Percentiles rank a stretch among this genome's conserved stretches.
Evolutionary conservation across 2,888 invertebrate species (phyloP).

Genomic region (Heliconius erato): DNA sequence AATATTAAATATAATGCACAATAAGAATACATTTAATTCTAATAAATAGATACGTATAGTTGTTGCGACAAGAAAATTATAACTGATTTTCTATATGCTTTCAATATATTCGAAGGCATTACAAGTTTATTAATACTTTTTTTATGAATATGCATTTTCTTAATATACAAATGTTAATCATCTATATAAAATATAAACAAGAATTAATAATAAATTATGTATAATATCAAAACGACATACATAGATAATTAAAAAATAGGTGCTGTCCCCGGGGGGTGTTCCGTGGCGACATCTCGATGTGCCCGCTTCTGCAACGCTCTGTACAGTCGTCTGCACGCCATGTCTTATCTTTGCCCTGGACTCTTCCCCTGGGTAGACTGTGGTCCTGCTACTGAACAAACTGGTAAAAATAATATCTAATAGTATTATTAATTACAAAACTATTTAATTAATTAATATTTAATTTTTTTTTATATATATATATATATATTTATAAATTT

Average conservation of each 20-base stretch:
- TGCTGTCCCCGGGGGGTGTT: conserved; percentile 71
- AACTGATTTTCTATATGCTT: neutral
- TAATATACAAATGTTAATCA: neutral
- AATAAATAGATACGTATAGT: neutral
- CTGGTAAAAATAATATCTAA: conserved; percentile 70
- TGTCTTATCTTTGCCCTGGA: conserved; percentile 93
- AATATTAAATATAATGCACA: neutral
- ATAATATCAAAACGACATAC: neutral
- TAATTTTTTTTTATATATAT: too few species aligned
- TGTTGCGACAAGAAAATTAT: neutral
- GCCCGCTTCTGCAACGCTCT: conserved; percentile 88
- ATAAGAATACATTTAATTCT: neutral
- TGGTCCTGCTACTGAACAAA: conserved; percentile 94
- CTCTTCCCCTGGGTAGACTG: conserved; percentile 95
- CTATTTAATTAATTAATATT: neutral
- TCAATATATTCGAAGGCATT: neutral
- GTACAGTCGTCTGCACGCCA: conserved; percentile 88
- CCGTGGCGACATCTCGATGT: conserved; percentile 69
- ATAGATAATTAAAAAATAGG: conserved; percentile 52
- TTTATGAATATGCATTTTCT: neutral
- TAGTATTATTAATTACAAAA: neutral
- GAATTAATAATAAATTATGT: neutral
- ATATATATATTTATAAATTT: too few species aligned
- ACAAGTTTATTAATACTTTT: neutral
- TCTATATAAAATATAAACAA: neutral